A percentile compares a stretch with the other conserved stretches of the same genome.
Evolutionary conservation across 2,113 vertebrate genomes (phyloP).

Genomic region (Apaloderma vittatum): DNA sequence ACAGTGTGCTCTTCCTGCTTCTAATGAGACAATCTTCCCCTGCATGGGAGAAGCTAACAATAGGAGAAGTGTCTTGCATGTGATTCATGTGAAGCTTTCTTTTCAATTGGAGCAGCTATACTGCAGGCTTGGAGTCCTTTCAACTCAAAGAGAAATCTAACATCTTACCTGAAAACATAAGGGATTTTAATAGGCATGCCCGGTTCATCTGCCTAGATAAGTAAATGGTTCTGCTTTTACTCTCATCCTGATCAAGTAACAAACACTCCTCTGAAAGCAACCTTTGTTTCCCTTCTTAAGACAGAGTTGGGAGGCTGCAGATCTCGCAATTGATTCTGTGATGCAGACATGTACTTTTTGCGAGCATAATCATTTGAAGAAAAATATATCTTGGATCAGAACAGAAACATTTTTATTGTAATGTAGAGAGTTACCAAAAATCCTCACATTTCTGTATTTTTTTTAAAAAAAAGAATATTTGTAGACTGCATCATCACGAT

Average conservation of each 20-base stretch:
- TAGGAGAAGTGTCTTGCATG: slow-evolving; percentile 87
- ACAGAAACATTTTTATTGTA: slow-evolving; percentile 25
- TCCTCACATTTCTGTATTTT: background rate
- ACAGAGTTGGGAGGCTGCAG: background rate
- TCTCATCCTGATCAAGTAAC: slow-evolving; percentile 83
- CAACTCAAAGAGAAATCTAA: slow-evolving; percentile 82
- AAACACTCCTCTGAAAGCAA: background rate
- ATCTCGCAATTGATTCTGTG: background rate
- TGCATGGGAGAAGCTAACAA: slow-evolving; percentile 84
- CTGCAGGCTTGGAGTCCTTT: slow-evolving; percentile 81
- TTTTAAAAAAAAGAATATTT: background rate
- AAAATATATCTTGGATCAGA: slow-evolving; percentile 13
- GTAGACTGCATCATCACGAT: background rate
- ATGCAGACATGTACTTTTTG: background rate
- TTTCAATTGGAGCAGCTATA: slow-evolving; percentile 83
- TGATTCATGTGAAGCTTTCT: slow-evolving; percentile 86
- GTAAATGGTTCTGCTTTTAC: slow-evolving; percentile 76
- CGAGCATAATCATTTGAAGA: slow-evolving; percentile 12
- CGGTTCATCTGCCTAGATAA: slow-evolving; percentile 80
- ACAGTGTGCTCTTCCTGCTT: slow-evolving; percentile 84
- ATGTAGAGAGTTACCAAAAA: slow-evolving; percentile 1
- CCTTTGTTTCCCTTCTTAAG: slow-evolving; percentile 1
- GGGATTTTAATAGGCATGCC: slow-evolving; percentile 68
- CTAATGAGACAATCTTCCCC: slow-evolving; percentile 89
- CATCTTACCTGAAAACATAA: slow-evolving; percentile 71